Evolutionary conservation across 2,888 invertebrate species (phyloP), one percentile per base, ranked within the genome.

Genomic region (Steinernema hermaphroditum): DNA sequence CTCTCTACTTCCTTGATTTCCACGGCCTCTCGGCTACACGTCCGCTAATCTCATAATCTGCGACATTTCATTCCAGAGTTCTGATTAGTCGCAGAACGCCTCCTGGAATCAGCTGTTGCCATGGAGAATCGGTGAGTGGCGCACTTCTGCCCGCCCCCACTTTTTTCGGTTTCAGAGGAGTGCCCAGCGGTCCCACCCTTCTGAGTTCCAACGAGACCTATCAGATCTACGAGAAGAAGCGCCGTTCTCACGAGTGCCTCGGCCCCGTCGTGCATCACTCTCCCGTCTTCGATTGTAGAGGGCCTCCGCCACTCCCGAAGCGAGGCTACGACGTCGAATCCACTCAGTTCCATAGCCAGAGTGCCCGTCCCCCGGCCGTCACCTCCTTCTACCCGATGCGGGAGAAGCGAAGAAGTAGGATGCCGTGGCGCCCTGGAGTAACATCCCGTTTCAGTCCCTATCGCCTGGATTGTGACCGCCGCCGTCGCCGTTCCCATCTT

Each of bases 401-500:
- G 6, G 54, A 54, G 54, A 54, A 54, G 27, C 22, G 54, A 16
- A 54, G 27, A 12, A 54, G 54, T 54, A 22, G 19, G 54, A n/a
- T n/a, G n/a, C n/a, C n/a, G n/a, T n/a, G n/a, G 4, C 37, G 37
- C 37, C 4, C 4, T 37, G 4, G 9, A 54, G 6, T 4, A 62
- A 32, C 69, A 8, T 27, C 24, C 16, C 29, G 29, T 75, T 82
- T 43, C 74, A 83, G 83, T 83, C 14, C 81, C 83, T 0, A 69
- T 81, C 57, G 79, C 78, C 22, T 73, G 77, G 74, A 82, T 84
- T 22, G 75, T 85, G 32, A 77, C 77, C 34, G 71, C 81, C 32
- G 83, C 83, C 12, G 76, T 82, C 43, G 77, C 78, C 27, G 79
- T 82, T 9, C 84, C 84, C 6, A 75, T 84, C 41, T 76, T 85